Evolutionary conservation across 2,113 vertebrate genomes (phyloP), one percentile per base, ranked within the genome.

Genomic region (Macheiramphus alcinus): DNA sequence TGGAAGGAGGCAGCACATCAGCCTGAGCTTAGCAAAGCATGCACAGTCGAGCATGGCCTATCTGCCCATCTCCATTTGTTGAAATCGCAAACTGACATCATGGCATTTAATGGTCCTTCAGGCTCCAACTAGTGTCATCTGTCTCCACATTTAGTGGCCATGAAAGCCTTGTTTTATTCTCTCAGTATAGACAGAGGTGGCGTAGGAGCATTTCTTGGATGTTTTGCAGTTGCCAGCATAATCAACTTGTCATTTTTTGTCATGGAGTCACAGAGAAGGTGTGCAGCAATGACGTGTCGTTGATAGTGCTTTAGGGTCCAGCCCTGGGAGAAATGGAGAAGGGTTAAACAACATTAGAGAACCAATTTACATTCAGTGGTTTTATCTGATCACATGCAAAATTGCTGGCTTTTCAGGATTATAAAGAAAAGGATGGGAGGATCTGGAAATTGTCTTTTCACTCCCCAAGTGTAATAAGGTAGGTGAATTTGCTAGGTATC

Each of bases 21-120:
- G 18, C 67, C 67, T 70, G 75, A 80, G 42, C 27, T 59, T 53
- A 70, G 67, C 22, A 45, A 73, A 63, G 55, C 55, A 17, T 11
- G 27, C 2, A 3, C 0, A 0, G 16, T 47, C 1, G 2, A 43
- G 22, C 68, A 71, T 5, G 12, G 56, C 34, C 56, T 61, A 31
- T 65, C 83, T 75, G 83, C 43, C 32, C 43, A 43, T 25, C 65
- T 65, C 59, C 42, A 31, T 48, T 59, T 80, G 17, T 21, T 72
- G 67, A 86, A 91, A 79, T 52, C 5, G 0, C 36, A 45, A 31
- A 48, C 23, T 34, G 19, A 72, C 8, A 16, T 31, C 47, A 62
- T 5, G 36, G 45, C 53, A 65, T 70, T 88, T 73, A 78, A 40
- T 84, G n/a, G 43, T 67, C 25, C 16, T 91, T 65, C 58, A 32